A percentile compares a stretch with the other conserved stretches of the same genome.
These are phyloP conservation scores for Alethe diademata DNA, from an alignment of 2,113 vertebrate species.

Conservation along the genomic window DNA sequence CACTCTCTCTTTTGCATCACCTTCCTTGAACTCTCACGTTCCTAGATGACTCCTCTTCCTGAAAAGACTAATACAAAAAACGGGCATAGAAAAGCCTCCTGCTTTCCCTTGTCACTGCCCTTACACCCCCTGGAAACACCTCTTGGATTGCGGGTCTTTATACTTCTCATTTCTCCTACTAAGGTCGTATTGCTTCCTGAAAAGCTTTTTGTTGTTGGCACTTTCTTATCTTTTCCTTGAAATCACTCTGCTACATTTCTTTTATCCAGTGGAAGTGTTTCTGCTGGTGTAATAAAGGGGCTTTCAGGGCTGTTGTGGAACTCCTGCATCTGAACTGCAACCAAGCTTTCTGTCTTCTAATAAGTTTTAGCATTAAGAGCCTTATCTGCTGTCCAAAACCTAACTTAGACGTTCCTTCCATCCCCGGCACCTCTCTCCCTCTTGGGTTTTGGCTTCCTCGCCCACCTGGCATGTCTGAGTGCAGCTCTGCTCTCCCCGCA, in stretches of 20 bases:
- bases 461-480: not conserved
- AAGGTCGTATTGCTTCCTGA: not conserved
- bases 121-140: not conserved
- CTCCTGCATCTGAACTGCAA: not conserved
- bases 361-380: not conserved
- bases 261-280: not conserved
- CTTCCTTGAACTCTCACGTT: not conserved
- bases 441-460: not conserved
- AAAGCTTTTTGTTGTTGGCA: not conserved
- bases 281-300: not conserved
- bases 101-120: not conserved
- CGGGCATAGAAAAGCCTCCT: not conserved
- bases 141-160: not conserved
- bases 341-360: not conserved
- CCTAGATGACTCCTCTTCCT: not conserved
- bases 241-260: not conserved
- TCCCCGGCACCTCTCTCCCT: not conserved
- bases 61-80: not conserved
- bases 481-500: slow-evolving; percentile 52
- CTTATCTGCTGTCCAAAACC: not conserved
- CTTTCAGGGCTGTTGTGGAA: not conserved
- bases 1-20: not conserved
- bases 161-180: not conserved
- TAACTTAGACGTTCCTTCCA: not conserved
- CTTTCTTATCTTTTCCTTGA: not conserved